A percentile compares a stretch with the other conserved stretches of the same genome.
Evolutionary conservation across 2,113 vertebrate species (phyloP).

Genomic region (Laterallus jamaicensis): DNA sequence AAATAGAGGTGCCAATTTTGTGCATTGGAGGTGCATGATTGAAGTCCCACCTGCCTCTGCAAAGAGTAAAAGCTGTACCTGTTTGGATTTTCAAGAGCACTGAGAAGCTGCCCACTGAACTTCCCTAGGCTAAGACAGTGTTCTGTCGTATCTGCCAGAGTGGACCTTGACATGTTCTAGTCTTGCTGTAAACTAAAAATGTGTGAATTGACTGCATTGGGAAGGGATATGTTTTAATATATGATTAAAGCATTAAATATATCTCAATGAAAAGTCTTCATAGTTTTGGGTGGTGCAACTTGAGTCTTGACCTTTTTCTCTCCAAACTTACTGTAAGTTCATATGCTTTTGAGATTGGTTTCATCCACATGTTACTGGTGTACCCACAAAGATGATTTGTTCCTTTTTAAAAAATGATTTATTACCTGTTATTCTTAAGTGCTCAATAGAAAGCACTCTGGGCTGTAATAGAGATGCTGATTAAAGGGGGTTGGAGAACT

Average conservation of each 20-base stretch:
- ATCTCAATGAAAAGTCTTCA: neutral
- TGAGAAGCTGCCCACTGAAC: neutral
- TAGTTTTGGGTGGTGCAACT: neutral
- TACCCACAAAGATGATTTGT: neutral
- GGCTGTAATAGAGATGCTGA: neutral
- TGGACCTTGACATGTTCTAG: neutral
- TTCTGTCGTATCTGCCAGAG: neutral
- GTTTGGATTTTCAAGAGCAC: neutral
- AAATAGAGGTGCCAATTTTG: neutral
- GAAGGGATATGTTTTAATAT: neutral
- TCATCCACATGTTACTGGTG: neutral
- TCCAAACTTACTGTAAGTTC: neutral
- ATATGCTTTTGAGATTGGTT: neutral
- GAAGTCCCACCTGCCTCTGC: neutral
- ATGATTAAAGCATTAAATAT: neutral
- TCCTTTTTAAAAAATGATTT: neutral
- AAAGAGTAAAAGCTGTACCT: neutral
- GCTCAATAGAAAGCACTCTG: neutral
- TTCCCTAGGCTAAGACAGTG: neutral
- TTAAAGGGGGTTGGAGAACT: neutral
- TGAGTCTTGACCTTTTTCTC: neutral
- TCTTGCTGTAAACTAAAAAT: neutral
- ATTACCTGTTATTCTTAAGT: neutral
- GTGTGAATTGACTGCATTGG: neutral
- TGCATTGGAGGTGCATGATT: rapidly evolving